These are phyloP conservation scores for Cotesia chilonis DNA, from an alignment of 1,140 invertebrate genomes.

Conservation along the genomic window DNA sequence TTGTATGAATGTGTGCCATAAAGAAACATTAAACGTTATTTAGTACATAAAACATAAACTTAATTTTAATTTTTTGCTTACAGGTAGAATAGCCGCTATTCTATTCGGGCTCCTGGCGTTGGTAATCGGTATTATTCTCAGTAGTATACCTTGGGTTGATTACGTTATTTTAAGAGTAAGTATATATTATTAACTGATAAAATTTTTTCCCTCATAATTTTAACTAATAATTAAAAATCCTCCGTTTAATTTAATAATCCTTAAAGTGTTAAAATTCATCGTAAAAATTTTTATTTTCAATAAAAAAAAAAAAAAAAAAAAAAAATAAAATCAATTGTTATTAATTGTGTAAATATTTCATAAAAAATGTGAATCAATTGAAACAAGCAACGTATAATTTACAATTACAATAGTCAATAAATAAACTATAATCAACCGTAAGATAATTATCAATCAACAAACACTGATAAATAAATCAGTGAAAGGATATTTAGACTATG, in stretches of 20 bases:
- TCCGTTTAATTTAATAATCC: too few species aligned
- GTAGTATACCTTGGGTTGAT: slow-evolving; percentile 85
- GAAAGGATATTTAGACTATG: too few species aligned
- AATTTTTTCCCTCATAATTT: too few species aligned
- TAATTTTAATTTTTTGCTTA: slow-evolving; percentile 60
- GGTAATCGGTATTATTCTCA: slow-evolving; percentile 80
- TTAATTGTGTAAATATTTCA: too few species aligned
- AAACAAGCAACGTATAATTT: neutral
- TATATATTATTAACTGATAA: slow-evolving; percentile 36
- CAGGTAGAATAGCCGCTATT: slow-evolving; percentile 82
- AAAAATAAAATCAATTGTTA: too few species aligned
- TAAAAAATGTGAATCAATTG: slow-evolving; percentile 5
- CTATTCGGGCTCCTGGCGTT: slow-evolving; percentile 80
- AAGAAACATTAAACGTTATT: neutral
- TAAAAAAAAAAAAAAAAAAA: too few species aligned
- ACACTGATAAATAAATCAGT: too few species aligned
- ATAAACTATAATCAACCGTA: neutral
- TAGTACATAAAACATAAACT: neutral
- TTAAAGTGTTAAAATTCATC: too few species aligned
- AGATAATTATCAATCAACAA: neutral
- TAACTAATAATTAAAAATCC: too few species aligned
- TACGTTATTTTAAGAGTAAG: slow-evolving; percentile 84
- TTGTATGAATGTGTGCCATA: neutral
- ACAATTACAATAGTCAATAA: neutral
- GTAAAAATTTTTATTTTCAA: too few species aligned